A percentile compares a stretch with the other conserved stretches of the same genome.
Conservation (phyloP, 2,113 vertebrate species). For the Hepsetus odoe region DNA sequence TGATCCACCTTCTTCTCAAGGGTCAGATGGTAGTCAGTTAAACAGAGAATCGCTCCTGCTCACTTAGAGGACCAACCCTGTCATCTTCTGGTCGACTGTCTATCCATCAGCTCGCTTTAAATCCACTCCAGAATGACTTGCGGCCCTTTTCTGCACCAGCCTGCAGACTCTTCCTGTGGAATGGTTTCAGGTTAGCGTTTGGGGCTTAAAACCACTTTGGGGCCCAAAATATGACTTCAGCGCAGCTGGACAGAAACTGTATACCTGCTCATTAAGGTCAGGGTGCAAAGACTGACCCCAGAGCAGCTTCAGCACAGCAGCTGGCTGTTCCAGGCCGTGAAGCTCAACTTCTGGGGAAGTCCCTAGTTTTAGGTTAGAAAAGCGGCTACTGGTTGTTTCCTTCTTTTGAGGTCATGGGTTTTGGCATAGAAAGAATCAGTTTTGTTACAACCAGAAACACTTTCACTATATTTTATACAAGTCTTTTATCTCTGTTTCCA, state of each 20-base stretch:
- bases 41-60: too few species aligned
- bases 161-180: neutral
- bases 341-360: slow-evolving; percentile 39
- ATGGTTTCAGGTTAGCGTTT: slow-evolving; percentile 7
- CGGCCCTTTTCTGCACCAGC: neutral
- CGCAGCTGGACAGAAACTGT: slow-evolving; percentile 35
- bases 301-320: slow-evolving; percentile 20
- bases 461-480: neutral
- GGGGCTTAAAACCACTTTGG: slow-evolving; percentile 1
- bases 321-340: slow-evolving; percentile 30
- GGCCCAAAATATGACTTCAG: neutral
- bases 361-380: slow-evolving; percentile 26
- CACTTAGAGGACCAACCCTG: neutral
- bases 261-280: slow-evolving; percentile 34
- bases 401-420: slow-evolving; percentile 27
- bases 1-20: too few species aligned
- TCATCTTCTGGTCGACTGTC: neutral
- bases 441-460: neutral
- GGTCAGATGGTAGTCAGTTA: too few species aligned
- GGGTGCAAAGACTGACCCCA: slow-evolving; percentile 8
- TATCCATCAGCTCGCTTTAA: neutral
- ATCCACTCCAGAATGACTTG: neutral
- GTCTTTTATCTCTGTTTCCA: too few species aligned
- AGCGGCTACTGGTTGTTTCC: slow-evolving; percentile 31
- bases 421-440: neutral